These are phyloP conservation scores for Perdita meconis DNA, from an alignment of 2,888 invertebrate genomes.

Conservation along the genomic window DNA sequence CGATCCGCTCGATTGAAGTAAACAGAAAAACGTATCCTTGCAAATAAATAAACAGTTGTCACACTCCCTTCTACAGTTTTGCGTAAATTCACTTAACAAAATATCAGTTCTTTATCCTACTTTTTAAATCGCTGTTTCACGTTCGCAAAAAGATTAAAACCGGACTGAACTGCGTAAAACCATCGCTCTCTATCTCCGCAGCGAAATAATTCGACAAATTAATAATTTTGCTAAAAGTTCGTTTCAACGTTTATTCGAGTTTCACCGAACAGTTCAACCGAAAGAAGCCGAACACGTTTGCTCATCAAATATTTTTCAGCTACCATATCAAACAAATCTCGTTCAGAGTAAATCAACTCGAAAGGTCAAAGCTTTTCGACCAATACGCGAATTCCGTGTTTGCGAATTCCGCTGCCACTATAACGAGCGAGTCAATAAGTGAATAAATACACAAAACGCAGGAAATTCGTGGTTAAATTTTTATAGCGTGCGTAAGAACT, in stretches of 20 bases:
- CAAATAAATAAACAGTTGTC: too few relatives aligned
- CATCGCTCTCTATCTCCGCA: too few relatives aligned
- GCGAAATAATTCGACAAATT: too few relatives aligned
- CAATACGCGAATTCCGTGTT: neutral
- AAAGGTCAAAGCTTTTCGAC: constrained; percentile 7
- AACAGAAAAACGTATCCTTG: too few relatives aligned
- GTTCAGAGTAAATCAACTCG: constrained; percentile 2
- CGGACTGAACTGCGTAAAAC: too few relatives aligned
- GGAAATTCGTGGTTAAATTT: neutral
- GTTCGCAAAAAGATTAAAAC: too few relatives aligned
- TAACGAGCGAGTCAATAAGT: neutral
- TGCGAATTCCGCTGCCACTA: neutral
- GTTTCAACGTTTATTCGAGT: neutral
- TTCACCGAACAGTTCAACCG: neutral
- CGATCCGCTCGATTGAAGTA: too few relatives aligned
- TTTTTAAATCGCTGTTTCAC: too few relatives aligned
- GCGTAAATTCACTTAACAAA: too few relatives aligned
- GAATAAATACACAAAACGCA: neutral
- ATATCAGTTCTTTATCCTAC: too few relatives aligned
- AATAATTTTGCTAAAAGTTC: neutral
- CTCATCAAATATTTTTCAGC: neutral
- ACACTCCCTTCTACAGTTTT: too few relatives aligned
- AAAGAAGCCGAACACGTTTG: neutral
- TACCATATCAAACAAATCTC: neutral
- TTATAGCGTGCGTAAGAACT: constrained; percentile 1